Conservation (phyloP, 2,797 vertebrate genomes). For the Anas georgica region DNA sequence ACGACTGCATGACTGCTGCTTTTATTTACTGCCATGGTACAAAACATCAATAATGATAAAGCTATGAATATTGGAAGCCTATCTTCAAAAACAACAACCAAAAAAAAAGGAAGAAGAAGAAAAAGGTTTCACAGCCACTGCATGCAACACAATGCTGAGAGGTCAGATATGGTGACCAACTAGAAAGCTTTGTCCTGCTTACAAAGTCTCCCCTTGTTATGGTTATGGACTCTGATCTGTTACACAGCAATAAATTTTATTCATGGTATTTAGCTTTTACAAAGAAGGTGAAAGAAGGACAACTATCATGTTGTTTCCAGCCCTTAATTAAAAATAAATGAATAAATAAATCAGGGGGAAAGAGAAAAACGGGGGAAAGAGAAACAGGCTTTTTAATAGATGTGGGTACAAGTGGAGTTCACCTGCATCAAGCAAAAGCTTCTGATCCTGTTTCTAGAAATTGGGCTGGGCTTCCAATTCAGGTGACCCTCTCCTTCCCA, state of each 20-base stretch:
- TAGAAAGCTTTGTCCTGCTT: not conserved
- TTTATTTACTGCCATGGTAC: not conserved
- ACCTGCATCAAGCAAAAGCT: not conserved
- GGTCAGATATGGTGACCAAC: not conserved
- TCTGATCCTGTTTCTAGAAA: not conserved
- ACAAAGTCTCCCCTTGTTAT: constrained; percentile 35
- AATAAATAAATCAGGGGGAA: fast-evolving
- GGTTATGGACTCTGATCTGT: constrained; percentile 32
- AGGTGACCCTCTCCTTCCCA: not conserved
- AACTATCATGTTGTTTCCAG: not conserved
- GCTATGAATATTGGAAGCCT: not conserved
- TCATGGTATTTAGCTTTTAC: constrained; percentile 18
- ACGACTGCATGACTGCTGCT: not conserved
- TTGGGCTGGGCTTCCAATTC: not conserved
- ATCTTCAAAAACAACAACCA: not conserved
- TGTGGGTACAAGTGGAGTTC: not conserved
- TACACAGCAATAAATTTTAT: constrained; percentile 49
- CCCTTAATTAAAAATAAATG: not conserved
- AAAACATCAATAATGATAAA: not conserved
- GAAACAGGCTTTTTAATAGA: not conserved
- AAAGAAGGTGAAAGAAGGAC: constrained; percentile 16
- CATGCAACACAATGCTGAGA: not conserved
- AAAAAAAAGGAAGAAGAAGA: not conserved
- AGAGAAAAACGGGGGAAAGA: fast-evolving
- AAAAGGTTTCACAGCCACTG: not conserved